Evolutionary conservation across 2,888 invertebrate species (phyloP).

Genomic region (Tachina grossa): DNA sequence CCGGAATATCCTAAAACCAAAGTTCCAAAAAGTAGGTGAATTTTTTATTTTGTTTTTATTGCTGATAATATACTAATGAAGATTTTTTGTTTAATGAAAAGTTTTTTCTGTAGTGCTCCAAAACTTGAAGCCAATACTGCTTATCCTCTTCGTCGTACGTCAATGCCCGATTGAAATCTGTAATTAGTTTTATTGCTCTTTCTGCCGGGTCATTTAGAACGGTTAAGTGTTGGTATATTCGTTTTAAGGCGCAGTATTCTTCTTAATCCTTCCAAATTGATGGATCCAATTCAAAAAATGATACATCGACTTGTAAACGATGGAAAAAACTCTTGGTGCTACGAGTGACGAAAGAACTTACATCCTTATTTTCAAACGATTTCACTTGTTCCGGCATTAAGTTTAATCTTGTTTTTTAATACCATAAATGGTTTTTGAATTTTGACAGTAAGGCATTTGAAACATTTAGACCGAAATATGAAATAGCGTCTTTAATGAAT

Average conservation of each 20-base stretch:
- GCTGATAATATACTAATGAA: constrained; percentile 44
- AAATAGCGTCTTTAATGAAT: constrained; percentile 45
- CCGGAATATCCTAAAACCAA: constrained; percentile 44
- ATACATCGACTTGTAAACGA: constrained; percentile 52
- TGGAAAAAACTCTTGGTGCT: constrained; percentile 33
- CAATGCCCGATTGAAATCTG: constrained; percentile 40
- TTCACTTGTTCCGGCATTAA: constrained; percentile 9
- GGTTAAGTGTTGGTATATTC: constrained; percentile 44
- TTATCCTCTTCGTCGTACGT: too few species aligned
- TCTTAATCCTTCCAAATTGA: constrained; percentile 28
- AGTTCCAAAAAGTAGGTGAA: constrained; percentile 37
- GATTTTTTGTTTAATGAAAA: constrained; percentile 38
- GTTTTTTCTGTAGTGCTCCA: constrained; percentile 42
- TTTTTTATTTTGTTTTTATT: constrained; percentile 38
- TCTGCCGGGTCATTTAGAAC: constrained; percentile 49
- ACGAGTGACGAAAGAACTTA: too few species aligned
- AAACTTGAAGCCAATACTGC: constrained; percentile 11
- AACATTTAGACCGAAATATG: constrained; percentile 25
- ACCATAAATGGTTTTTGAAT: not conserved
- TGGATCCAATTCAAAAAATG: constrained; percentile 44
- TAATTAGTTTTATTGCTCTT: constrained; percentile 57
- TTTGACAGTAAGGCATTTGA: constrained; percentile 32
- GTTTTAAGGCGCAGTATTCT: constrained; percentile 40
- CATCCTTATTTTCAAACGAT: not conserved
- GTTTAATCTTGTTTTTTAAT: constrained; percentile 30